Conservation (phyloP, 2,797 vertebrate genomes). For the Alauda arvensis region DNA sequence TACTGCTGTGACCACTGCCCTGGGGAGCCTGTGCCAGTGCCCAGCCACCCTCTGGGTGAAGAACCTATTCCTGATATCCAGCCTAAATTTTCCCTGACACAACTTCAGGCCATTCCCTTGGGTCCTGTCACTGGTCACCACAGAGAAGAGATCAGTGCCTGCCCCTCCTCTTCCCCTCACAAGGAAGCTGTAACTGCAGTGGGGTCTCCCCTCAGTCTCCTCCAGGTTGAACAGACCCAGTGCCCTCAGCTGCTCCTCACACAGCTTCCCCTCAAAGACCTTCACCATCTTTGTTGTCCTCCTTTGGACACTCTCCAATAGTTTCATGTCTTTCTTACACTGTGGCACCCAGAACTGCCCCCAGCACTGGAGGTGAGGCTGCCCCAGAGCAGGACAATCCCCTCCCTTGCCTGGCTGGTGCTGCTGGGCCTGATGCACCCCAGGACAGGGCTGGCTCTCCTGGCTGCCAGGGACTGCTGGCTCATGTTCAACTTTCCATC, state of each 20-base stretch:
- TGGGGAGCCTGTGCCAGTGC: background rate
- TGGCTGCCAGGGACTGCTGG: background rate
- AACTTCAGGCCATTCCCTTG: fast-evolving
- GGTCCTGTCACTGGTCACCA: background rate
- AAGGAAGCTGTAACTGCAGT: background rate
- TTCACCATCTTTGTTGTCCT: background rate
- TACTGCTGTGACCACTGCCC: fast-evolving
- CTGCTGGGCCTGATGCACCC: background rate
- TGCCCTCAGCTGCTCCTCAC: background rate
- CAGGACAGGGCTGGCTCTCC: background rate
- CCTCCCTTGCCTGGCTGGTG: fast-evolving
- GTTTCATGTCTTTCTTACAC: background rate
- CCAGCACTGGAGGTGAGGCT: background rate
- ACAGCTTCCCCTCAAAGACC: background rate
- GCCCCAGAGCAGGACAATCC: background rate
- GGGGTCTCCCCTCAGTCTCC: background rate
- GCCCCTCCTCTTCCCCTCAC: background rate
- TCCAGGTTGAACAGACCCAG: background rate
- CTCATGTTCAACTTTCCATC: fast-evolving
- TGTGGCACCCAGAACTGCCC: background rate
- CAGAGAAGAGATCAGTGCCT: background rate
- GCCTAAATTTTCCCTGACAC: background rate
- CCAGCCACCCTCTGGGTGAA: fast-evolving
- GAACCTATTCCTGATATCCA: fast-evolving
- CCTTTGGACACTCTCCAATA: background rate